Evolutionary conservation across 2,797 vertebrate species (phyloP).

Genomic region (Poecile montanus): DNA sequence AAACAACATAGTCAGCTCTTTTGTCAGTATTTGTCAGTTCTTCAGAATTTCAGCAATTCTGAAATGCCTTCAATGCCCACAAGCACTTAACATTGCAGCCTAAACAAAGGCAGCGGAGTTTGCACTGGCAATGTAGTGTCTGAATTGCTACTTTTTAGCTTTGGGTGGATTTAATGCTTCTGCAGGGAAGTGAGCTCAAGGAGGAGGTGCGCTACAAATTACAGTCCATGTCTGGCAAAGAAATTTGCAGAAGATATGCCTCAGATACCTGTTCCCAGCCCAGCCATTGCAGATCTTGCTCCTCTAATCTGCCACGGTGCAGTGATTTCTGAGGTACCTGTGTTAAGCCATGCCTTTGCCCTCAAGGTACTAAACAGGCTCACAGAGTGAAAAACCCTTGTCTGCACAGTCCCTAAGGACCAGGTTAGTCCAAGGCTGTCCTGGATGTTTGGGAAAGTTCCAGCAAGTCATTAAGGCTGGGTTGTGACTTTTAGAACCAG

Average conservation of each 20-base stretch:
- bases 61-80: background rate
- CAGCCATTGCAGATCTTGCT: rapidly evolving
- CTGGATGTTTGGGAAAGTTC: background rate
- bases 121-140: background rate
- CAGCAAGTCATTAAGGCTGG: background rate
- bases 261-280: background rate
- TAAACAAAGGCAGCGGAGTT: background rate
- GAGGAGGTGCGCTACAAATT: background rate
- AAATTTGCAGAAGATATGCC: background rate
- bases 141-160: background rate
- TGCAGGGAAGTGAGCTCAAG: background rate
- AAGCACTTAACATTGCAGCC: background rate
- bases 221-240: background rate
- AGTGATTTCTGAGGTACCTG: background rate
- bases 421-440: background rate
- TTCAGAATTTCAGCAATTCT: background rate
- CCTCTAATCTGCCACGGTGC: background rate
- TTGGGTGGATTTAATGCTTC: background rate
- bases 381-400: background rate
- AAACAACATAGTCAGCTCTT: background rate
- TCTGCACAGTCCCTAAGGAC: background rate
- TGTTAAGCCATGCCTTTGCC: background rate
- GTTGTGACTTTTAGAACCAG: background rate
- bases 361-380: background rate
- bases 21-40: background rate